These are phyloP conservation scores for Agrochola lota DNA, from an alignment of 2,888 invertebrate species.

Conservation along the genomic window DNA sequence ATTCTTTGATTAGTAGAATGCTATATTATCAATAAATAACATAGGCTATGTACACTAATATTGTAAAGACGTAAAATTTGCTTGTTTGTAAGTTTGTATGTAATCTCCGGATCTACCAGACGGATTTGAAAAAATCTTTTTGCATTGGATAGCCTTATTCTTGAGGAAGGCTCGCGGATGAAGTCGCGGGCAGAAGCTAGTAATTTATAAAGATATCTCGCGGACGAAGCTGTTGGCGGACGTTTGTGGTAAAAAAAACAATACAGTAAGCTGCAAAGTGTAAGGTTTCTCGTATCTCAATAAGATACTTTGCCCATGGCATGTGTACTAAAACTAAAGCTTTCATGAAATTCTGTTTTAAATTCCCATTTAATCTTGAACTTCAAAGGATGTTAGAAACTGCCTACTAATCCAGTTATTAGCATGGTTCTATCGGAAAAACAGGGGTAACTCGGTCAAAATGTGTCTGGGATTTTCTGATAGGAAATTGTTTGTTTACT, in stretches of 20 bases:
- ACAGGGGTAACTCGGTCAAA: conserved; percentile 5
- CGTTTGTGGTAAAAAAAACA: not conserved
- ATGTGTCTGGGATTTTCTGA: conserved; percentile 39
- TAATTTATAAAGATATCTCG: too few species aligned
- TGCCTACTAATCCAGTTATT: not conserved
- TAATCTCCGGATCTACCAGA: too few species aligned
- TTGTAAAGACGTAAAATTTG: too few species aligned
- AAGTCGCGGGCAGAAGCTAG: too few species aligned
- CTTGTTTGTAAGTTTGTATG: too few species aligned
- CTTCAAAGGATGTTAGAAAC: not conserved
- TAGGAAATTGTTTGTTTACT: conserved; percentile 20
- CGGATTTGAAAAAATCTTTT: too few species aligned
- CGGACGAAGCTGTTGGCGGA: too few species aligned
- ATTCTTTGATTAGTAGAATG: too few species aligned
- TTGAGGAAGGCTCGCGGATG: too few species aligned
- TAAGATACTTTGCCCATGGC: not conserved
- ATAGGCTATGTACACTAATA: too few species aligned
- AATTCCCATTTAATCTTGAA: not conserved
- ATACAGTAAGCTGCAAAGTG: not conserved
- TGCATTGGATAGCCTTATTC: too few species aligned
- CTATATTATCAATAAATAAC: too few species aligned
- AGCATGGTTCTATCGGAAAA: not conserved
- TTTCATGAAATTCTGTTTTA: not conserved
- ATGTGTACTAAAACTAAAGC: not conserved
- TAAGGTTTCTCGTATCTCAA: not conserved